Base-by-base conservation (phyloP, 2,797 vertebrate genomes). In the Rhodeus uyekii region DNA sequence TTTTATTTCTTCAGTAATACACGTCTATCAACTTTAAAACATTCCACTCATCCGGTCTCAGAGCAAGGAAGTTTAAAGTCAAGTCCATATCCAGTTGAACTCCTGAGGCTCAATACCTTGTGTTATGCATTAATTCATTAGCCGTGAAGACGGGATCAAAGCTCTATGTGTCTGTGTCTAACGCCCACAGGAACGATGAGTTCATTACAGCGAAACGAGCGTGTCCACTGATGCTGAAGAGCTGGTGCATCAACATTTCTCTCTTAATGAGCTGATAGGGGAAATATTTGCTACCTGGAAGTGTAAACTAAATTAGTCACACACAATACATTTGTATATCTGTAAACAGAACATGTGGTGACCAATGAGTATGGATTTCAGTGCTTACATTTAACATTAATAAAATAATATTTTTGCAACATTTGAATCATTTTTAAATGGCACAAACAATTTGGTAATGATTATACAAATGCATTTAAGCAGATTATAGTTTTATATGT, bases 111-210 rank as follows among this genome's bases (percentile, higher is more conserved):
- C 84, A 60, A 84, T 87, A 89, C 80, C 67, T 72, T 80, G 22
- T 46, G 77, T 84, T 80, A 84, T 85, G 82, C 84, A 87, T 86
- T 87, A 44, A 87, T 87, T 88, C 84, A 83, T 50, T 34, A 80
- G 27, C 53, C 39, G 8, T 71, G 34, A 78, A 58, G 50, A 44
- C 77, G 34, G 64, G 78, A 80, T 80, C 78, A 80, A 80, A 80
- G 78, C 67, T 24, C 27, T 42, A 0, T 8, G 78, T 46, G 50
- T 34, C 38, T 71, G 50, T 71, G 65, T 79, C 50, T 80, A 46
- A 71, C 39, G 39, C 53, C 67, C 24, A 39, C 22, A 71, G 78
- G 53, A 80, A 79, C 67, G 63, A 78, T 13, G 64, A 79, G 77
- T 69, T 79, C 65, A 79, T 71, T 44, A 79, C 38, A 79, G 65